Evolutionary conservation across 2,888 invertebrate species (phyloP).

Genomic region (Nowickia ferox): DNA sequence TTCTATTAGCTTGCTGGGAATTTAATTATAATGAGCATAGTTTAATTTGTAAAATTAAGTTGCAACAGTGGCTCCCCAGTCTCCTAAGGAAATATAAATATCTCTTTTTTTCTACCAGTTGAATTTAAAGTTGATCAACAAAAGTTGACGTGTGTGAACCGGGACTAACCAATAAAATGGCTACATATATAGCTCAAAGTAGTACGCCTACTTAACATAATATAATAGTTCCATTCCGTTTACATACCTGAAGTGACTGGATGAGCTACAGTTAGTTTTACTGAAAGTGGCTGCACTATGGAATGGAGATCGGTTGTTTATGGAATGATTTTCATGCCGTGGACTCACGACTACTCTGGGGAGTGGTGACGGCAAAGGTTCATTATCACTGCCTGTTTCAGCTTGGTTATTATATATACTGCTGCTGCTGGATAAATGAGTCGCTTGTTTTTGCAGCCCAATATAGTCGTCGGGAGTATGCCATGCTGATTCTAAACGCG

Average conservation of each 20-base stretch:
- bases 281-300: constrained; percentile 75
- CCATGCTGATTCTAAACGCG: constrained; percentile 54
- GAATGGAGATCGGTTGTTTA: constrained; percentile 81
- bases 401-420: constrained; percentile 57
- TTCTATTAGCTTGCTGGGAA: too few species aligned
- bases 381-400: constrained; percentile 54
- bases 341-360: constrained; percentile 80
- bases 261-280: constrained; percentile 58
- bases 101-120: background rate
- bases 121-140: background rate
- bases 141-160: too few species aligned
- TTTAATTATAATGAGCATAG: too few species aligned
- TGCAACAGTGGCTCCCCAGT: too few species aligned
- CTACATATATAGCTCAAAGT: too few species aligned
- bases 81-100: too few species aligned
- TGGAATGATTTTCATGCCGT: constrained; percentile 76
- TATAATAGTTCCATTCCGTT: background rate
- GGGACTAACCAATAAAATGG: too few species aligned
- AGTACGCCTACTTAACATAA: background rate
- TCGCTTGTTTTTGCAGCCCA: constrained; percentile 39
- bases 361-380: constrained; percentile 73
- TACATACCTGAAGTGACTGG: constrained; percentile 69
- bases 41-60: too few species aligned
- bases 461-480: constrained; percentile 50
- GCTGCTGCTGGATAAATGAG: constrained; percentile 28